A percentile compares a stretch with the other conserved stretches of the same genome.
Evolutionary conservation across 2,888 invertebrate species (phyloP).

Genomic region (Stictocephala bisonia): DNA sequence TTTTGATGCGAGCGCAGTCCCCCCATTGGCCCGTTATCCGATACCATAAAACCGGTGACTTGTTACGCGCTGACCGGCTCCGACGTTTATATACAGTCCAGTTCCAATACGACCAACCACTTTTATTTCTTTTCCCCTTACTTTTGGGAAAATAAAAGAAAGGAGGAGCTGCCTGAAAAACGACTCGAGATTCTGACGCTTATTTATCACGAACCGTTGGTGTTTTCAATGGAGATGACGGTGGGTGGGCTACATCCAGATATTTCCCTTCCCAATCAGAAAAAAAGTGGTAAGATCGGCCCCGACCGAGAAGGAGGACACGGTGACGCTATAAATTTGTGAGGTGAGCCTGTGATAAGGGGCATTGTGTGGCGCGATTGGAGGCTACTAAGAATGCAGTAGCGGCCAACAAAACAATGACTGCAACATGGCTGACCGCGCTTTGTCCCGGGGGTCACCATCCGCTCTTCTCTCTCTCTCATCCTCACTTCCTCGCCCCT

Average conservation of each 20-base stretch:
- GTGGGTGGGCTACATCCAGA: slow-evolving; percentile 44
- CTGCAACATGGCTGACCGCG: slow-evolving; percentile 42
- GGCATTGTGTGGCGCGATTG: slow-evolving; percentile 31
- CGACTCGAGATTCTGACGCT: slow-evolving; percentile 25
- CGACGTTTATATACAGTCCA: slow-evolving; percentile 31
- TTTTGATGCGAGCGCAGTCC: neutral
- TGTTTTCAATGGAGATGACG: slow-evolving; percentile 47
- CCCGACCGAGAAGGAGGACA: neutral
- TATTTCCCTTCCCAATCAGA: slow-evolving; percentile 43
- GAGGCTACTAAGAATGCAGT: slow-evolving; percentile 31
- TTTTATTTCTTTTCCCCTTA: slow-evolving; percentile 33
- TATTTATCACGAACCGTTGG: slow-evolving; percentile 45
- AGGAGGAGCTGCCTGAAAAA: slow-evolving; percentile 22
- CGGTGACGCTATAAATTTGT: slow-evolving; percentile 43
- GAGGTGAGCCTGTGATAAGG: slow-evolving; percentile 22
- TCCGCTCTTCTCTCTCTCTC: too few species aligned
- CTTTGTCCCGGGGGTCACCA: slow-evolving; percentile 24
- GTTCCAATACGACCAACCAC: slow-evolving; percentile 46
- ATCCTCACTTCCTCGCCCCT: too few species aligned
- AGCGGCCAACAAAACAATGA: slow-evolving; percentile 36
- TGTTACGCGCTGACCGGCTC: slow-evolving; percentile 20
- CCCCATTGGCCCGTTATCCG: slow-evolving; percentile 30
- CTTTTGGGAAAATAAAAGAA: slow-evolving; percentile 44
- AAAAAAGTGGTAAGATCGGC: slow-evolving; percentile 43
- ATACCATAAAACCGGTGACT: slow-evolving; percentile 37